These are phyloP conservation scores for Ophioderma brevispina DNA, from an alignment of 35 echinoderm and acorn worm species.

Conservation along the genomic window DNA sequence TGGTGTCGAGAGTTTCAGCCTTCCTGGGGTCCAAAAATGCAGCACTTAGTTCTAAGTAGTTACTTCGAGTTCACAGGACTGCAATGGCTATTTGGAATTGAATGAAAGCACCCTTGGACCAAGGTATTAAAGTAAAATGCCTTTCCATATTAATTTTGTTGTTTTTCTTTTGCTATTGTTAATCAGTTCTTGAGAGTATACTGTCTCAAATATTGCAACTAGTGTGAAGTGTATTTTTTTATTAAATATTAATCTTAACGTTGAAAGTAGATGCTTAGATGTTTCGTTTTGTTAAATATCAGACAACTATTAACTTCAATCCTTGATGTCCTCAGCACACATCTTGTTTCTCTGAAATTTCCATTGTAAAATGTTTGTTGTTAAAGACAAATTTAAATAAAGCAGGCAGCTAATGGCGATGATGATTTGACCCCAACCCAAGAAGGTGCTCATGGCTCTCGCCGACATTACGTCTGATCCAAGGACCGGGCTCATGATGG, in stretches of 20 bases:
- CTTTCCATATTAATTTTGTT: background rate
- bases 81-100: conserved; percentile 78
- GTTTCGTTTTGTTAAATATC: no score
- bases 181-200: no score
- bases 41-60: conserved; percentile 44
- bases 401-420: background rate
- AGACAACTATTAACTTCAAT: no score
- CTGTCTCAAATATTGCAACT: no score
- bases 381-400: no score
- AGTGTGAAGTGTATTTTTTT: no score
- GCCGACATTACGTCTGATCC: background rate
- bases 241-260: no score
- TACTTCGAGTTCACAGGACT: conserved; percentile 89
- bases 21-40: conserved; percentile 65
- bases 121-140: conserved; percentile 5
- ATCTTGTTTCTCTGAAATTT: no score
- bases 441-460: background rate
- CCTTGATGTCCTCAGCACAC: no score
- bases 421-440: conserved; percentile 1
- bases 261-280: no score
- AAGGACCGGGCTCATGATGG: conserved; percentile 70
- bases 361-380: no score
- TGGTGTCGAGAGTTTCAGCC: conserved; percentile 81
- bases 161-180: no score
- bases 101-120: conserved; percentile 49